Base-by-base conservation (phyloP, 2,888 invertebrate genomes). In the Diplazon laetatorius region DNA sequence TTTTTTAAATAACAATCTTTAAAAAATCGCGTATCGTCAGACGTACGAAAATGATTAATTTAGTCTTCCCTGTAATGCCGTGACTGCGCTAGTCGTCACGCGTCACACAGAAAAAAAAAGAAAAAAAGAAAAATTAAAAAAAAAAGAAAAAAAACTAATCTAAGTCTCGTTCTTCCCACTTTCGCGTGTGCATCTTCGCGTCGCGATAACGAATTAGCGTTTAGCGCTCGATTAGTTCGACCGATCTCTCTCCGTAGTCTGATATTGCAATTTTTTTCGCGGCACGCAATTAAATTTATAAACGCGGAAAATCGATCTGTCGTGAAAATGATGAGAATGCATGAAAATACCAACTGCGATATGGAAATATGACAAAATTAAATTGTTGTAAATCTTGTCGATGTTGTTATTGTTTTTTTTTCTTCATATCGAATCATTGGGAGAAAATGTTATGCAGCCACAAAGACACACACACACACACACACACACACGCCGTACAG, bases 61-160 rank as follows among this genome's bases (percentile, higher is more conserved):
- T 39, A 44, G 78, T 78, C 73, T 78, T 78, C 78, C 73, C 69
- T 44, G 52, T 55, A 65, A 55, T 52, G 10, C n/a, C 25, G 52
- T 55, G 55, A 42, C 9, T 39, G 37, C 50, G 52, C 37, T 14
- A 52, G 10, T 52, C 63, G 46, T 63, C 35, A 14, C 14, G 39
- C 12, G 1, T 42, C 30, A 20, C 18, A 35, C 20, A 48, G 18
- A 20, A 48, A 44, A 35, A 57, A 18, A 55, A 22, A 63, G 6
- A 25, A 25, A 44, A 25, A 22, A 22, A 30, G 6, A 30, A 30
- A 30, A 30, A 30, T 30, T 14, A 35, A 9, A 44, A 10, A 69
- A 46, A 20, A 20, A 55, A 35, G 10, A 1, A 6, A 59, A 62
- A 65, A 30, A 9, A 12, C 1, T n/a, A 18, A 46, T 39, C 46